Conservation (phyloP, 2,113 vertebrate species). For the Abramis brama region DNA sequence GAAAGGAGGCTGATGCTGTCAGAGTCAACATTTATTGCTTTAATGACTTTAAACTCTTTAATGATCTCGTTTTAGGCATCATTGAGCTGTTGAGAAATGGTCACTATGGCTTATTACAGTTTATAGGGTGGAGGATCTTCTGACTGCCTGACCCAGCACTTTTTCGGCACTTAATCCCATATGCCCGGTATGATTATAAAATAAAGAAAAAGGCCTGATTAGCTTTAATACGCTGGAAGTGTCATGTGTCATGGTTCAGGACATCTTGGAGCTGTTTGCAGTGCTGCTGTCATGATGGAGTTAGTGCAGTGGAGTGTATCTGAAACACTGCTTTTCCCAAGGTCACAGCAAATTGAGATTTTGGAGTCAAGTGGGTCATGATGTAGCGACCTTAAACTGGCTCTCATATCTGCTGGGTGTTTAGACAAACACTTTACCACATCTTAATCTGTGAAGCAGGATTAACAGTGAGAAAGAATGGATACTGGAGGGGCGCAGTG, state of each 20-base stretch:
- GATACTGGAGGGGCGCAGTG: background rate
- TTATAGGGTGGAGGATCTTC: constrained; percentile 2
- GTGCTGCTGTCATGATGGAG: background rate
- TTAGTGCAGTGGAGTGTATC: constrained; percentile 35
- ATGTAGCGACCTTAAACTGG: constrained; percentile 11
- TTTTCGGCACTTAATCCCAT: constrained; percentile 35
- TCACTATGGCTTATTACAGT: constrained; percentile 37
- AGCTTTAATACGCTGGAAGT: constrained; percentile 39
- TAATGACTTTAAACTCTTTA: constrained; percentile 48
- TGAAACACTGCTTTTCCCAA: constrained; percentile 23
- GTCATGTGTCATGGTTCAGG: constrained; percentile 29
- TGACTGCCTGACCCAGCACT: constrained; percentile 38
- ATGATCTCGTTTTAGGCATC: constrained; percentile 45
- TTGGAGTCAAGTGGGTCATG: constrained; percentile 27
- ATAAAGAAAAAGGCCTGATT: constrained; percentile 30
- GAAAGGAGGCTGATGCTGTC: no score
- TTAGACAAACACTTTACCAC: background rate
- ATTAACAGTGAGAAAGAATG: background rate
- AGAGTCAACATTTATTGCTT: constrained; percentile 50
- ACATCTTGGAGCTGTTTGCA: constrained; percentile 3
- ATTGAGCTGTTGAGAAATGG: constrained; percentile 39
- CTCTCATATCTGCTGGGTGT: background rate
- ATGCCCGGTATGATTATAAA: constrained; percentile 1
- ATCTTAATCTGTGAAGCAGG: background rate
- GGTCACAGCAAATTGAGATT: constrained; percentile 28